phyloP scores from a whole-genome alignment of 1,140 invertebrate species.

The Apis laboriosa region DNA sequence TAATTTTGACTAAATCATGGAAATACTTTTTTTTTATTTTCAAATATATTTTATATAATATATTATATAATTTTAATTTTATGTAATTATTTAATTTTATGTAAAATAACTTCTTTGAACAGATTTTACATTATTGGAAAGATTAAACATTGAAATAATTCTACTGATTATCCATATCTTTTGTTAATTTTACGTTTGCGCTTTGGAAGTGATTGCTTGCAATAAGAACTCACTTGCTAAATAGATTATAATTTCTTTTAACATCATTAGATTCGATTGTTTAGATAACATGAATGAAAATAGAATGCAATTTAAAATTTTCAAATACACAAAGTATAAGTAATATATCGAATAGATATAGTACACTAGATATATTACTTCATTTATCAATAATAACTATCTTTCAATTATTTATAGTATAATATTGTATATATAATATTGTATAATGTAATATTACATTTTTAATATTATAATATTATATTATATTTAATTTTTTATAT shows the following conservation, averaged over 20 bases:
- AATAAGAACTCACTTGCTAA: neutral
- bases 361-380: neutral
- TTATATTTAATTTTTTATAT: too few species aligned
- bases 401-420: neutral
- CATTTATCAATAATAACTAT: neutral
- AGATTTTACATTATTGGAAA: neutral
- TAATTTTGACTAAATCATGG: too few species aligned
- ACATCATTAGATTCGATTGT: neutral
- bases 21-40: too few species aligned
- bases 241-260: constrained; percentile 4
- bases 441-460: too few species aligned
- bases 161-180: neutral
- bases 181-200: neutral
- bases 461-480: neutral
- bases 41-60: too few species aligned
- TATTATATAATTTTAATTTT: too few species aligned
- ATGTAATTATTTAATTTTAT: too few species aligned
- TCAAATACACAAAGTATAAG: neutral
- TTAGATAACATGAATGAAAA: neutral
- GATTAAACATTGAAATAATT: neutral
- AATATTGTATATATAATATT: too few species aligned
- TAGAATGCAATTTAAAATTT: neutral
- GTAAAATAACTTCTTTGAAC: neutral
- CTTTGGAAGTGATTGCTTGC: neutral
- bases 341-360: neutral